Evolutionary conservation across 2,797 vertebrate genomes (phyloP), one percentile per base, ranked within the genome.

Genomic region (Coracias cyanogaster): DNA sequence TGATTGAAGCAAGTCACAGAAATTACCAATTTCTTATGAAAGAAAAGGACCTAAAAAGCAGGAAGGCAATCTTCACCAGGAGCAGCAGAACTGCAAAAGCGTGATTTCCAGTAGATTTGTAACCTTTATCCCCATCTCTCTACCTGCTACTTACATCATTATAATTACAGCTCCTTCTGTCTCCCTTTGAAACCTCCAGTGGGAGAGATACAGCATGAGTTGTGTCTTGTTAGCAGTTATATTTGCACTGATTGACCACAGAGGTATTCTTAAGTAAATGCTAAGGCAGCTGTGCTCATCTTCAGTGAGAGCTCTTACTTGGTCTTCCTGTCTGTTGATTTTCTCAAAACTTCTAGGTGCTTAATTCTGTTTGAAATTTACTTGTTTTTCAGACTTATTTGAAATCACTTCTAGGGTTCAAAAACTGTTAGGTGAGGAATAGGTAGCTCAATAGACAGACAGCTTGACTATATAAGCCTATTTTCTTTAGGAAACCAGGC

Each of bases 141-240:
- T 90, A n/a, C 55, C 62, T 90, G 55, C 43, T 89, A 39, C 83
- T 89, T 93, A 79, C 49, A 35, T 94, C n/a, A 41, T 82, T 89
- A 61, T 90, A 92, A 90, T 76, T 82, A 71, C 46, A 82, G 58
- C 35, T 94, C 73, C 54, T 88, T 81, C 58, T 76, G 58, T 48
- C 58, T 88, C 41, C 8, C 58, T 82, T 93, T 93, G 88, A 91
- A 72, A 79, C 12, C 31, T 88, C n/a, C 26, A n/a, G 62, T 37
- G 13, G 11, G 64, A 52, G 43, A 89, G 14, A 57, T 14, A 41
- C 7, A 79, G 43, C 16, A 14, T 9, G 62, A 94, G 22, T 62
- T 48, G 43, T 29, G 66, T 17, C n/a, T 84, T 82, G 12, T 66
- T 91, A 84, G 54, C 41, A 77, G 48, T n/a, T 85, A 70, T 48